A percentile compares a stretch with the other conserved stretches of the same genome.
Conservation (phyloP, 2,888 invertebrate species). For the Abrostola tripartita region DNA sequence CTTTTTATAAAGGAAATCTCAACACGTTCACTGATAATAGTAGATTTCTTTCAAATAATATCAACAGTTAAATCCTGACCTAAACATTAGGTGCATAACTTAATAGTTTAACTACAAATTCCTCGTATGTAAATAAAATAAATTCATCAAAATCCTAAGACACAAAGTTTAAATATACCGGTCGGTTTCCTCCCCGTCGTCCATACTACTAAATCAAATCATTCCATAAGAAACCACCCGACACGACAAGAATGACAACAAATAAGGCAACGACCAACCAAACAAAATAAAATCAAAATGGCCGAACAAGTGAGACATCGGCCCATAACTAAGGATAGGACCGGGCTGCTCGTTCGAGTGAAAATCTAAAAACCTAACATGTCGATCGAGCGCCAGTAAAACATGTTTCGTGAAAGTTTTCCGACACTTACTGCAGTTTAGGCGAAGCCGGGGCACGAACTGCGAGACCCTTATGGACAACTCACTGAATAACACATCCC, state of each 20-base stretch:
- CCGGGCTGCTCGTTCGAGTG: constrained; percentile 62
- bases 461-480: constrained; percentile 28
- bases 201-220: not conserved
- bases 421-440: constrained; percentile 80
- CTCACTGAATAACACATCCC: constrained; percentile 34
- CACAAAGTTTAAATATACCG: not conserved
- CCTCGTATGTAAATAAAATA: not conserved
- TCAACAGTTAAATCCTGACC: too few species aligned
- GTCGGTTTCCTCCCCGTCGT: not conserved
- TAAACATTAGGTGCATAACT: too few species aligned
- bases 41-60: too few species aligned
- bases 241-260: constrained; percentile 21
- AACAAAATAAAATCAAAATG: constrained; percentile 69
- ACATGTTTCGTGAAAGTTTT: constrained; percentile 77
- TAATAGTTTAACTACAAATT: too few species aligned
- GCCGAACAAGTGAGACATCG: constrained; percentile 66
- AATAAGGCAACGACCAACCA: constrained; percentile 49
- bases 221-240: constrained; percentile 18
- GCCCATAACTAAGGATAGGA: constrained; percentile 69
- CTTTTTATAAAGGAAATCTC: too few species aligned
- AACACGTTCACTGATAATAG: too few species aligned
- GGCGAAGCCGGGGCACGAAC: constrained; percentile 35
- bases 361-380: constrained; percentile 80
- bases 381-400: constrained; percentile 73
- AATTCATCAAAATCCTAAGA: not conserved